These are phyloP conservation scores for Rattus rattus DNA, from an alignment of 2,113 vertebrate genomes.

Conservation along the genomic window DNA sequence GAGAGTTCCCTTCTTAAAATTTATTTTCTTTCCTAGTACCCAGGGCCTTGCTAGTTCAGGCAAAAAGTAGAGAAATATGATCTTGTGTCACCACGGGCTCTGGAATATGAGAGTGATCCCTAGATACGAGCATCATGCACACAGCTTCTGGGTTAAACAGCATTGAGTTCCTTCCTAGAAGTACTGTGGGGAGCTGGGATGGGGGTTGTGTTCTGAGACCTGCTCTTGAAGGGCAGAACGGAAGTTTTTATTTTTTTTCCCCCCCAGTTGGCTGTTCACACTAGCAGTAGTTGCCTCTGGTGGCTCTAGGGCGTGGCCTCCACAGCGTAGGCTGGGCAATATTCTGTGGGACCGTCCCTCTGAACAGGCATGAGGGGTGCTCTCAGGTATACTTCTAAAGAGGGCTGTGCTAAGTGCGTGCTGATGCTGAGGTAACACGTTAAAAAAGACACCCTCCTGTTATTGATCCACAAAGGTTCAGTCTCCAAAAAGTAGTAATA, in stretches of 20 bases:
- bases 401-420: neutral
- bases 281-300: neutral
- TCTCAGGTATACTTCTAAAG: neutral
- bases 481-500: neutral
- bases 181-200: neutral
- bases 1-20: neutral
- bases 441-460: neutral
- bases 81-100: neutral
- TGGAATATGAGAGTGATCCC: neutral
- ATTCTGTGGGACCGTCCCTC: too few species aligned
- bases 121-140: fast-evolving
- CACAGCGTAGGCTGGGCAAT: neutral
- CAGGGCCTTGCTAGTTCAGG: neutral
- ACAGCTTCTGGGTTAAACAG: neutral
- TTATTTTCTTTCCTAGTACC: too few species aligned
- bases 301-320: too few species aligned
- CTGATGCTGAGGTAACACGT: neutral
- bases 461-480: neutral
- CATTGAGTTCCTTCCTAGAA: neutral
- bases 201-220: too few species aligned
- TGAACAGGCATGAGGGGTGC: too few species aligned
- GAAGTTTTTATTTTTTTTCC: too few species aligned
- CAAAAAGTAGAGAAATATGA: fast-evolving
- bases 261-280: neutral
- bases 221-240: neutral